Evolutionary conservation across 1,140 invertebrate genomes (phyloP).

Genomic region (Achatina immaculata): DNA sequence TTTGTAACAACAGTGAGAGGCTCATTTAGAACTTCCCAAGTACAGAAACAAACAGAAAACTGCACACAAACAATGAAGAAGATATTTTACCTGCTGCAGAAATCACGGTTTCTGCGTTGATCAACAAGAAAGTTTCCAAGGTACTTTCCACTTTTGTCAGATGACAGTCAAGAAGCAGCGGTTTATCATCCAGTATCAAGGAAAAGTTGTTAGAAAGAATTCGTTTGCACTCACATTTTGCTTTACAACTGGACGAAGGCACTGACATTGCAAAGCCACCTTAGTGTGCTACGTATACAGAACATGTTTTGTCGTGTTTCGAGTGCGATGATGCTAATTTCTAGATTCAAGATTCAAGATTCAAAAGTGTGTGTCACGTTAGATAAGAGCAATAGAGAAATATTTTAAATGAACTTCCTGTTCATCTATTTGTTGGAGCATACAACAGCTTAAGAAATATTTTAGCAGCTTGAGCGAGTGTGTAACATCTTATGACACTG

Average conservation of each 20-base stretch:
- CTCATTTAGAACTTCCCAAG: too few species aligned
- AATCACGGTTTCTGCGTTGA: too few species aligned
- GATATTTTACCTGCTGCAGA: too few species aligned
- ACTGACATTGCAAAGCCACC: background rate
- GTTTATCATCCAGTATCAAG: background rate
- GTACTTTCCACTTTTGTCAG: background rate
- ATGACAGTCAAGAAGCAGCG: background rate
- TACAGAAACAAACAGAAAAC: too few species aligned
- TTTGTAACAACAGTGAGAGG: too few species aligned
- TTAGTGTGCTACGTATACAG: too few species aligned
- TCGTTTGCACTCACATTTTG: background rate
- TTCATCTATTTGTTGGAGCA: background rate
- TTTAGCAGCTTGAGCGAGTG: background rate
- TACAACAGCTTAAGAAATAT: background rate
- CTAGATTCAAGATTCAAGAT: too few species aligned
- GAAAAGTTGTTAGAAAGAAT: conserved; percentile 1
- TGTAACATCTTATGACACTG: background rate
- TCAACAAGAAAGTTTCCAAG: too few species aligned
- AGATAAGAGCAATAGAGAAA: background rate
- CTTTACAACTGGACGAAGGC: background rate
- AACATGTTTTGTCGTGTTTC: too few species aligned
- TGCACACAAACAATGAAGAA: too few species aligned
- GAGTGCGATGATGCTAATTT: too few species aligned
- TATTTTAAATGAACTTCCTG: background rate
- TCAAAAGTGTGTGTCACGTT: background rate